These are phyloP conservation scores for Lobophora halterata DNA, from an alignment of 2,888 invertebrate species.

Conservation along the genomic window DNA sequence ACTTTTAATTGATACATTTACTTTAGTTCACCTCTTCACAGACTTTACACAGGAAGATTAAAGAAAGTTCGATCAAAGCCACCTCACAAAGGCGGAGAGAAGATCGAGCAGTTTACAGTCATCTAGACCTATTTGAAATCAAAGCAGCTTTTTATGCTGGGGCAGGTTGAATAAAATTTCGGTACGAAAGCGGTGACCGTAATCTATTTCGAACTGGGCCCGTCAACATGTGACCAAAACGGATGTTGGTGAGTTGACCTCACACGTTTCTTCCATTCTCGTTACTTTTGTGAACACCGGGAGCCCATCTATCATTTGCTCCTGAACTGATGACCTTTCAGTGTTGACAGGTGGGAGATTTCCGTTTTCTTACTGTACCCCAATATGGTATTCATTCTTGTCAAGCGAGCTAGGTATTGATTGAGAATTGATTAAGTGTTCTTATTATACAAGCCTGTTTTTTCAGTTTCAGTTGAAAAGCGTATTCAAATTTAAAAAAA, in stretches of 20 bases:
- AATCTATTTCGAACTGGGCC: slow-evolving; percentile 60
- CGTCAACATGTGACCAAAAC: slow-evolving; percentile 55
- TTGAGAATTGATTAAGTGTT: too few species aligned
- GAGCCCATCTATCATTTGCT: slow-evolving; percentile 66
- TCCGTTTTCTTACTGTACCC: slow-evolving; percentile 39
- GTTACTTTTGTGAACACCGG: slow-evolving; percentile 61
- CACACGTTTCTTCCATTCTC: slow-evolving; percentile 62
- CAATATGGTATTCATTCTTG: slow-evolving; percentile 22
- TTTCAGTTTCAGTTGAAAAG: too few species aligned
- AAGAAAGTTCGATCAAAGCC: slow-evolving; percentile 41
- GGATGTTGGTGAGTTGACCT: slow-evolving; percentile 60
- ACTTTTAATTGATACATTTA: slow-evolving; percentile 51
- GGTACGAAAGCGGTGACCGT: slow-evolving; percentile 54
- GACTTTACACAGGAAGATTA: slow-evolving; percentile 37
- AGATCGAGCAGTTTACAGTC: slow-evolving; percentile 35
- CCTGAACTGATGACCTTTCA: slow-evolving; percentile 54
- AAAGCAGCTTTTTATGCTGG: slow-evolving; percentile 52
- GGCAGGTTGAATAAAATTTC: slow-evolving; percentile 58
- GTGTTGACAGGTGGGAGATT: slow-evolving; percentile 45
- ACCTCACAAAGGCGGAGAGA: slow-evolving; percentile 29
- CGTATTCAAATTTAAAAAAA: too few species aligned
- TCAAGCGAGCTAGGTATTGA: slow-evolving; percentile 1
- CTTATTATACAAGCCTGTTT: too few species aligned
- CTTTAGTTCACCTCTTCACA: slow-evolving; percentile 26
- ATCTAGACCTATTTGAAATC: slow-evolving; percentile 47